Evolutionary conservation across 1,140 invertebrate genomes (phyloP).

Genomic region (Metaphire vulgaris): DNA sequence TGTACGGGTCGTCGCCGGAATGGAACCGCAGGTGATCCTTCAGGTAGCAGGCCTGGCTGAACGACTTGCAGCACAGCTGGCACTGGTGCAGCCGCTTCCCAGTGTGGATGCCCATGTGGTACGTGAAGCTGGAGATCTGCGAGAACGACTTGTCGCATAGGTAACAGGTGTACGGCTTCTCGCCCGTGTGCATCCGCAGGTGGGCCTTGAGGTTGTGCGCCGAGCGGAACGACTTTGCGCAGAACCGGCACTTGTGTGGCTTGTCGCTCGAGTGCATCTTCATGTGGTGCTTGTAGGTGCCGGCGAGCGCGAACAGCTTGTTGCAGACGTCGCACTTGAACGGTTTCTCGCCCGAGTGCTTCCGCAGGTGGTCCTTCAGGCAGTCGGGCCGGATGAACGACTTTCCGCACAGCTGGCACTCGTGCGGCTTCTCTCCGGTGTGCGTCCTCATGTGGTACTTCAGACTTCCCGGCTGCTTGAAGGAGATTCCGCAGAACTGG

Average conservation of each 20-base stretch:
- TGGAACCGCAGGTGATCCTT: slow-evolving; percentile 98
- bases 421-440: slow-evolving; percentile 34
- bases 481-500: not conserved
- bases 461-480: slow-evolving; percentile 27
- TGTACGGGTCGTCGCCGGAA: slow-evolving; percentile 77
- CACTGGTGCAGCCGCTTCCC: not conserved
- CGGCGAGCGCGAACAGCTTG: slow-evolving; percentile 13
- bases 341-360: slow-evolving; percentile 93
- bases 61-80: slow-evolving; percentile 1
- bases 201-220: slow-evolving; percentile 92
- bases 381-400: slow-evolving; percentile 95
- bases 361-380: slow-evolving; percentile 90
- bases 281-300: slow-evolving; percentile 23
- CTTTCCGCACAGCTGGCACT: slow-evolving; percentile 66
- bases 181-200: slow-evolving; percentile 95
- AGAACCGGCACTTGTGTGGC: slow-evolving; percentile 91
- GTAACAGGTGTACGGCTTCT: slow-evolving; percentile 87
- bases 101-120: not conserved
- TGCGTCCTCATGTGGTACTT: slow-evolving; percentile 44
- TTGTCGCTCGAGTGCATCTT: slow-evolving; percentile 49
- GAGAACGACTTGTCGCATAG: slow-evolving; percentile 89
- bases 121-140: not conserved
- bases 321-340: slow-evolving; percentile 19
- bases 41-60: slow-evolving; percentile 88
- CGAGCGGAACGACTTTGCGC: slow-evolving; percentile 94